Evolutionary conservation across 2,113 vertebrate species (phyloP).

Genomic region (Poecile atricapillus): DNA sequence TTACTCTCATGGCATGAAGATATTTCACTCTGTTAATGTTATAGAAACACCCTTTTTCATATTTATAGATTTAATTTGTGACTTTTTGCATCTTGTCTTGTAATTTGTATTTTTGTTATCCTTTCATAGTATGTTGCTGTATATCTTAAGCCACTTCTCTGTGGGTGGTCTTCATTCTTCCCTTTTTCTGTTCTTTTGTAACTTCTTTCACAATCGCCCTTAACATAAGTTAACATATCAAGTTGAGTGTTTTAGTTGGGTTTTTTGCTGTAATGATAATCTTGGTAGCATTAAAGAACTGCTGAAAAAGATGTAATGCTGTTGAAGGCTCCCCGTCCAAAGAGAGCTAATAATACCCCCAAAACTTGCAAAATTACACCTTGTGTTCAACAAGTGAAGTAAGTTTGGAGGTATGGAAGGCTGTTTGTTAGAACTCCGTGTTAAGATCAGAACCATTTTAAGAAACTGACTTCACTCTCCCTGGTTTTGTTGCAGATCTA

Average conservation of each 20-base stretch:
- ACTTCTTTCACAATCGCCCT: not conserved
- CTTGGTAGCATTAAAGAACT: not conserved
- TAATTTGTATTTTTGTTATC: not conserved
- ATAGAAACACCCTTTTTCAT: not conserved
- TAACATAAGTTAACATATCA: not conserved
- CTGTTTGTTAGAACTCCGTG: not conserved
- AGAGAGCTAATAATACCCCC: not conserved
- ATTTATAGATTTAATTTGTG: not conserved
- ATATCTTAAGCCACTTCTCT: not conserved
- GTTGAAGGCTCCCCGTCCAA: not conserved
- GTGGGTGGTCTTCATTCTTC: not conserved
- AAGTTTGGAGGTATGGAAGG: not conserved
- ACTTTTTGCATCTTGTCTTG: not conserved
- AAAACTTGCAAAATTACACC: not conserved
- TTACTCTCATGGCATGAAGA: not conserved
- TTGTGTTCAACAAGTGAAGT: not conserved
- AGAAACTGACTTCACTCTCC: not conserved
- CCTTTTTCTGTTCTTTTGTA: not conserved
- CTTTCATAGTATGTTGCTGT: not conserved
- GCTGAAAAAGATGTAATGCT: not conserved
- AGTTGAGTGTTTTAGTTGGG: not conserved
- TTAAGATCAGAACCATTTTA: not conserved
- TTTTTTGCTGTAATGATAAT: not conserved
- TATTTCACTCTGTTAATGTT: not conserved
- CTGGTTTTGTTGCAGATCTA: not conserved